phyloP scores from a whole-genome alignment of 2,113 vertebrate genomes.

The Ceyx cyanopectus region DNA sequence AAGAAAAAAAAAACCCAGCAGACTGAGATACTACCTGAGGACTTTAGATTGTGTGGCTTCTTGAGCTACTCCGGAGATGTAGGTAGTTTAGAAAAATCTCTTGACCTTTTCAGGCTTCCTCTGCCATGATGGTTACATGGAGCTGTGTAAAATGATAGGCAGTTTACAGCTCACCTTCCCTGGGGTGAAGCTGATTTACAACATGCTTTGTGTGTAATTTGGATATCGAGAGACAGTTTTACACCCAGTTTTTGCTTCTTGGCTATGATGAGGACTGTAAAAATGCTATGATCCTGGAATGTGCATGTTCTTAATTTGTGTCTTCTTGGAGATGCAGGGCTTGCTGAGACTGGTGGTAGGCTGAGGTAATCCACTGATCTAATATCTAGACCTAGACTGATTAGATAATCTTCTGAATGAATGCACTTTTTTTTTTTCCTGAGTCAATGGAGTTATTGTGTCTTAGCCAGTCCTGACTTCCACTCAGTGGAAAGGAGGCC shows the following conservation, averaged over 20 bases:
- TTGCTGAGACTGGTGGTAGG: not conserved
- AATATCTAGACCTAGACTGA: slow-evolving; percentile 36
- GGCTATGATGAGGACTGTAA: not conserved
- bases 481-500: not conserved
- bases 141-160: slow-evolving; percentile 41
- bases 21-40: not conserved
- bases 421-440: slow-evolving; percentile 43
- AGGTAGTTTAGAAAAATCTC: slow-evolving; percentile 57
- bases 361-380: slow-evolving; percentile 31
- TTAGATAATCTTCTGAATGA: slow-evolving; percentile 55
- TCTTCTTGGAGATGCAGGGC: not conserved
- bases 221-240: slow-evolving; percentile 31
- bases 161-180: slow-evolving; percentile 49
- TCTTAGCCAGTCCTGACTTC: not conserved
- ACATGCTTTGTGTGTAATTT: slow-evolving; percentile 11
- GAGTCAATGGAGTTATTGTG: slow-evolving; percentile 22
- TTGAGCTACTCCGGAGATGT: slow-evolving; percentile 22
- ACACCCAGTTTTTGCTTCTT: slow-evolving; percentile 38
- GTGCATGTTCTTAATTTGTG: not conserved
- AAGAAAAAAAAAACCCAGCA: not conserved
- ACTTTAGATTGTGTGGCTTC: not conserved
- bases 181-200: slow-evolving; percentile 55
- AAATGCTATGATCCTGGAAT: slow-evolving; percentile 34
- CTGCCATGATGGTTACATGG: not conserved
- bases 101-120: slow-evolving; percentile 62